Evolutionary conservation across 2,888 invertebrate genomes (phyloP).

Genomic region (Ceratothoa steindachneri): DNA sequence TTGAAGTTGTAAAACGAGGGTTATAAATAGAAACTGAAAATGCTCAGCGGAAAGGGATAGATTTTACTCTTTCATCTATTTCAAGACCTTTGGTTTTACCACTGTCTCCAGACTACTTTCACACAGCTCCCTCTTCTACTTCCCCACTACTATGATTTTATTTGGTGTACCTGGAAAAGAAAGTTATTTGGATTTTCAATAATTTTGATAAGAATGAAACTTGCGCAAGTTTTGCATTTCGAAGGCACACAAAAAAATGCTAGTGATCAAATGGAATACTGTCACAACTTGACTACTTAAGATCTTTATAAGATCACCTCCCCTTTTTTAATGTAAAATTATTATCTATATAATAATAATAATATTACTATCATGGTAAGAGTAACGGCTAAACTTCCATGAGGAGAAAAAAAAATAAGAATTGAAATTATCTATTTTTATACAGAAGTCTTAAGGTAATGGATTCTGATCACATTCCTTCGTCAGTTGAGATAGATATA

Average conservation of each 20-base stretch:
- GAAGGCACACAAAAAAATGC: not conserved
- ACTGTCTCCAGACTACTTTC: too few species aligned
- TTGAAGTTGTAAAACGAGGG: too few species aligned
- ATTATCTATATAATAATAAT: not conserved
- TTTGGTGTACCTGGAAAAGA: too few species aligned
- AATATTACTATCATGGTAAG: not conserved
- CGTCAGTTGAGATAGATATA: not conserved
- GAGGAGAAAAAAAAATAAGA: not conserved
- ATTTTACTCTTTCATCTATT: too few species aligned
- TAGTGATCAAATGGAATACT: not conserved
- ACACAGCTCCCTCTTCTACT: too few species aligned
- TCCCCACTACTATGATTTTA: too few species aligned
- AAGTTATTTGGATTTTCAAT: too few species aligned
- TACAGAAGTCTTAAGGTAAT: not conserved
- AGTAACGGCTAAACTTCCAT: not conserved
- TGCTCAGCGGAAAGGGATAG: too few species aligned
- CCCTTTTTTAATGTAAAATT: not conserved
- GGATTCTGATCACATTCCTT: not conserved
- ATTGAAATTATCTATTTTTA: not conserved
- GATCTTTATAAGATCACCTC: not conserved
- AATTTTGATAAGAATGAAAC: not conserved
- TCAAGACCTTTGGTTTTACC: too few species aligned
- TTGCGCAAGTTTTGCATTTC: not conserved
- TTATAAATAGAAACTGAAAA: too few species aligned
- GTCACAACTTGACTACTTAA: slow-evolving; percentile 5